Evolutionary conservation across 2,797 vertebrate genomes (phyloP).

Genomic region (Macrochelys suwanniensis): DNA sequence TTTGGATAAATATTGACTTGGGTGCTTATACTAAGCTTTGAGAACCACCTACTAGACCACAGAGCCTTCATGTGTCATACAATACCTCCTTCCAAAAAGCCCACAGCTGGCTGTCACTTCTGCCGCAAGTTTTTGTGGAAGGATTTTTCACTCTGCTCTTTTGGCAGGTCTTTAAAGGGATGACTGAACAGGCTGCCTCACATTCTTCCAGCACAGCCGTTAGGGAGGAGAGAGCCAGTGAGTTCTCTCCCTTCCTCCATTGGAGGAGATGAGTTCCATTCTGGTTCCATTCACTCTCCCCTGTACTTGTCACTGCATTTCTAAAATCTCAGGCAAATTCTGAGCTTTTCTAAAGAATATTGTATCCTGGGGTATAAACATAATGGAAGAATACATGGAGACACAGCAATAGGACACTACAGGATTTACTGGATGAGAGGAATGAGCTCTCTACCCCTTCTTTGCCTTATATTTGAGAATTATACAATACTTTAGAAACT

Average conservation of each 20-base stretch:
- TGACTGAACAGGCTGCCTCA: not conserved
- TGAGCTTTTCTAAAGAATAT: not conserved
- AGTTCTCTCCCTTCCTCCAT: not conserved
- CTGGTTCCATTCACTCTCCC: too few relatives aligned
- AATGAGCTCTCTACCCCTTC: not conserved
- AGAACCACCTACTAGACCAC: not conserved
- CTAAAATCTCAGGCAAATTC: not conserved
- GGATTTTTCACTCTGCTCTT: not conserved
- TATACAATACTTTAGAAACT: not conserved
- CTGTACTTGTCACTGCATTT: not conserved
- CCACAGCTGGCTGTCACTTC: not conserved
- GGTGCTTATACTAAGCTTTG: not conserved
- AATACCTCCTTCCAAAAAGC: not conserved
- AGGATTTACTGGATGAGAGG: not conserved
- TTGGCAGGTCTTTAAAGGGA: not conserved
- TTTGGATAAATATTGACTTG: not conserved
- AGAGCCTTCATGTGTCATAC: not conserved
- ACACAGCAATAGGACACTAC: not conserved
- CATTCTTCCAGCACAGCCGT: rapidly evolving
- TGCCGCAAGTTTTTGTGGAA: not conserved
- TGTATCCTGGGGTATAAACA: not conserved
- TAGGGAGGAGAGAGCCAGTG: not conserved
- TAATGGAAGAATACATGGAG: not conserved
- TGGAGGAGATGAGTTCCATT: not conserved
- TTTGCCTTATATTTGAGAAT: not conserved